Evolutionary conservation across 1,140 invertebrate genomes (phyloP).

Genomic region (Aphelenchoides fujianensis): DNA sequence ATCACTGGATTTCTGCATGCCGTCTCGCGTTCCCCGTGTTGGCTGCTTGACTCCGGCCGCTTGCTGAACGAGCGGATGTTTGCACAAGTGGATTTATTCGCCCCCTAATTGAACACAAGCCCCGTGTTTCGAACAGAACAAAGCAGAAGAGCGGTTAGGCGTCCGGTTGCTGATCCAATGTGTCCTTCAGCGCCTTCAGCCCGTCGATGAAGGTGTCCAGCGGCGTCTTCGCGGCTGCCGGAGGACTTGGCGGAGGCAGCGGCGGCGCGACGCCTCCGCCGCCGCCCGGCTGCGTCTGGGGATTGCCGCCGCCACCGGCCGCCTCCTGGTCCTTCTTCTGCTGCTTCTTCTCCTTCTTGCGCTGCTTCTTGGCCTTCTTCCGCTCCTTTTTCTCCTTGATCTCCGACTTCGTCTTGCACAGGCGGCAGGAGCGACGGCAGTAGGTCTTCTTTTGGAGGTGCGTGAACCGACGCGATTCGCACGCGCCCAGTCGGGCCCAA

Average conservation of each 20-base stretch:
- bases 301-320: too few species aligned
- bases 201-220: neutral
- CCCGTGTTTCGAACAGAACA: neutral
- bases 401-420: too few species aligned
- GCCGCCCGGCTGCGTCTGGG: too few species aligned
- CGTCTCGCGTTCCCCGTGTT: neutral
- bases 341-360: too few species aligned
- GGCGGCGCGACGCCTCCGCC: too few species aligned
- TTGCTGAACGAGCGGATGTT: neutral
- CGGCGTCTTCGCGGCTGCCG: neutral
- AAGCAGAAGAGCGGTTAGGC: neutral
- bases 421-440: neutral
- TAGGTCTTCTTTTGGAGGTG: neutral
- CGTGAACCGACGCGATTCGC: neutral
- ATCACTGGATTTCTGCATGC: too few species aligned
- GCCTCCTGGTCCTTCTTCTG: too few species aligned
- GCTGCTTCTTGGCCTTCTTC: too few species aligned
- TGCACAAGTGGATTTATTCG: neutral
- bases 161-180: neutral
- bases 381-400: too few species aligned
- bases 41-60: neutral
- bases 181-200: neutral
- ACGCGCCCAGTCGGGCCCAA: neutral
- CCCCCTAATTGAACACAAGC: constrained; percentile 4
- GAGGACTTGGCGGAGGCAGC: neutral